Conservation (phyloP, 2,888 invertebrate genomes). For the Acanthococcus lagerstroemiae region DNA sequence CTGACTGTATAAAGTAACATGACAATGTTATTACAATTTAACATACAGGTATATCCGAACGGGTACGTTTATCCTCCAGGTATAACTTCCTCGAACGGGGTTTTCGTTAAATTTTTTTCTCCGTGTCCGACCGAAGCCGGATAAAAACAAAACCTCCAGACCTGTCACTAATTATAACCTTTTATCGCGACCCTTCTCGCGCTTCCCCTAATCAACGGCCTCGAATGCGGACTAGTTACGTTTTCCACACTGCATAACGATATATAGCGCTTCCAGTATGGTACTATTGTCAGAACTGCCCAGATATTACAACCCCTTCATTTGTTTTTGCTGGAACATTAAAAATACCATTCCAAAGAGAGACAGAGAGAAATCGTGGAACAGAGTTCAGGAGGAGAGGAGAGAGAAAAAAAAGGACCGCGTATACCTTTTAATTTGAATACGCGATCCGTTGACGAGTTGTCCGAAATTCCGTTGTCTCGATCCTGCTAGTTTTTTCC, state of each 20-base stretch:
- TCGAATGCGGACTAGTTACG: conserved; percentile 7
- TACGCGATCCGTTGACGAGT: conserved; percentile 21
- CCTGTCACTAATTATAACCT: conserved; percentile 29
- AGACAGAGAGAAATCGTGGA: not conserved
- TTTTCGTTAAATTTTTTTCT: conserved; percentile 13
- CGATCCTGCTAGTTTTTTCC: conserved; percentile 20
- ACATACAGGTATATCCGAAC: too few species aligned
- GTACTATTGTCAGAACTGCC: conserved; percentile 27
- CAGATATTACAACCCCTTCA: conserved; percentile 15
- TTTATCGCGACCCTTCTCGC: conserved; percentile 9
- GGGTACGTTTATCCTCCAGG: not conserved
- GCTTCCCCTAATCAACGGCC: conserved; percentile 19
- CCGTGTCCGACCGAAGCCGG: conserved; percentile 12
- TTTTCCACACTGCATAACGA: too few species aligned
- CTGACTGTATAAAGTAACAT: too few species aligned
- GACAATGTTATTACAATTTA: too few species aligned
- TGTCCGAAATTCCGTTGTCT: conserved; percentile 28
- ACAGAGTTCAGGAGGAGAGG: not conserved
- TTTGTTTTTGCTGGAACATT: conserved; percentile 5
- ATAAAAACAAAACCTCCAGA: conserved; percentile 21
- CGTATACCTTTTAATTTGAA: conserved; percentile 16
- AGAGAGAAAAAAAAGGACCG: conserved; percentile 5
- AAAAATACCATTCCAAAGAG: conserved; percentile 1
- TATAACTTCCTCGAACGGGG: not conserved
- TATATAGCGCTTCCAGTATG: conserved; percentile 27